phyloP scores from a whole-genome alignment of 2,888 invertebrate genomes.

The Mesorhabditis sp. region DNA sequence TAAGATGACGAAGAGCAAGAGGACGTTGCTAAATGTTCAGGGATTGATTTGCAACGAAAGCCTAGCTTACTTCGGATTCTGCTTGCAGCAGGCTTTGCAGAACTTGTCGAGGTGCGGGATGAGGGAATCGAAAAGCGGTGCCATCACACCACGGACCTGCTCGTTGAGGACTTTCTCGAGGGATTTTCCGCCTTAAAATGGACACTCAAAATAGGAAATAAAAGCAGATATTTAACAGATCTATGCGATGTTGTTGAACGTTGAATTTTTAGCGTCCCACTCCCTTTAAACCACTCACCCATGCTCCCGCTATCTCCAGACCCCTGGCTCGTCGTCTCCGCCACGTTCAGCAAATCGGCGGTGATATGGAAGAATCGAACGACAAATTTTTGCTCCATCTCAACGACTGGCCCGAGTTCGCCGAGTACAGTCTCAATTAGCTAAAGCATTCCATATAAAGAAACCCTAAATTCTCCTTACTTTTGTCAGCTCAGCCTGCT shows the following conservation, averaged over 20 bases:
- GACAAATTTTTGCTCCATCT: constrained; percentile 92
- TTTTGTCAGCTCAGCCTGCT: background rate
- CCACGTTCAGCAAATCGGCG: constrained; percentile 56
- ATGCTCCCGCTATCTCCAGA: constrained; percentile 38
- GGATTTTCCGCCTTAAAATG: constrained; percentile 24
- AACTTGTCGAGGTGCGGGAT: constrained; percentile 82
- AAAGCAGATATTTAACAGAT: background rate
- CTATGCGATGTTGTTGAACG: too few species aligned
- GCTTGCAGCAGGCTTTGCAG: constrained; percentile 72
- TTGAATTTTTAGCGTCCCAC: too few species aligned
- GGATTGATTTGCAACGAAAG: constrained; percentile 9
- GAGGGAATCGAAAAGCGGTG: constrained; percentile 79
- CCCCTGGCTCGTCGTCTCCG: constrained; percentile 45
- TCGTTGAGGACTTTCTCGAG: constrained; percentile 60
- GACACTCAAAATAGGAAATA: background rate
- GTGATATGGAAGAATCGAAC: constrained; percentile 83
- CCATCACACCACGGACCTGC: constrained; percentile 71
- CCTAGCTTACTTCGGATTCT: constrained; percentile 28
- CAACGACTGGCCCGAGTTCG: constrained; percentile 82
- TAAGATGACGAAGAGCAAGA: constrained; percentile 84
- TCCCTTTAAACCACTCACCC: constrained; percentile 6
- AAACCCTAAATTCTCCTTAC: constrained; percentile 6
- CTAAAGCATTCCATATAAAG: constrained; percentile 46
- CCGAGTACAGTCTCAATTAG: constrained; percentile 80
- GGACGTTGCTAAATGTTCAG: constrained; percentile 74